Conservation (phyloP, 2,888 invertebrate genomes). For the Neelides folsomi region DNA sequence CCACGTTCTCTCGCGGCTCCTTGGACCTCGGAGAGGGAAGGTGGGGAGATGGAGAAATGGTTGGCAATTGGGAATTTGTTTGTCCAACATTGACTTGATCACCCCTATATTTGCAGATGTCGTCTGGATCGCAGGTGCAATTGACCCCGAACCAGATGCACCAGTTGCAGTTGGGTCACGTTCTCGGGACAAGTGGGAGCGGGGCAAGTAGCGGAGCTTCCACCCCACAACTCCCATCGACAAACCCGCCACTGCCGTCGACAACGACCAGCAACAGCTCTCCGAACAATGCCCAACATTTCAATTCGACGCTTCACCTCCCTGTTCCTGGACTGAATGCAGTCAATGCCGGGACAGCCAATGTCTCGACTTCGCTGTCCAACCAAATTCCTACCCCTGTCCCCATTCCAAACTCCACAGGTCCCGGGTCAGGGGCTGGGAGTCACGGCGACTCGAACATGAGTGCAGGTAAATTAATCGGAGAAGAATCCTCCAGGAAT, state of each 20-base stretch:
- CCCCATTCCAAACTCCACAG: conserved; percentile 19
- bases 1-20: too few relatives aligned
- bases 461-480: conserved; percentile 66
- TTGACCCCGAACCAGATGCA: conserved; percentile 68
- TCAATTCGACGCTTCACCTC: conserved; percentile 3
- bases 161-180: conserved; percentile 20
- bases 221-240: conserved; percentile 18
- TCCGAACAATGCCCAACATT: not conserved
- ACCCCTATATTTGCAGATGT: conserved; percentile 64
- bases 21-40: too few relatives aligned
- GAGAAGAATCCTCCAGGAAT: not conserved
- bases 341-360: not conserved
- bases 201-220: conserved; percentile 4
- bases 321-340: not conserved
- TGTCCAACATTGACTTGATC: conserved; percentile 19
- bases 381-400: conserved; percentile 6
- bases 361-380: not conserved
- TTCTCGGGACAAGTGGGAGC: conserved; percentile 12
- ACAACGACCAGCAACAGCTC: conserved; percentile 9
- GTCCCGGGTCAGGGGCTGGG: conserved; percentile 27
- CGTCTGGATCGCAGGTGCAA: conserved; percentile 91
- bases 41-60: too few relatives aligned
- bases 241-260: conserved; percentile 14
- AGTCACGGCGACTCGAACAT: conserved; percentile 83
- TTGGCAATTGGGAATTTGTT: conserved; percentile 37